These are phyloP conservation scores for Drosophila biarmipes DNA, from an alignment of 1,140 invertebrate species.

Conservation along the genomic window DNA sequence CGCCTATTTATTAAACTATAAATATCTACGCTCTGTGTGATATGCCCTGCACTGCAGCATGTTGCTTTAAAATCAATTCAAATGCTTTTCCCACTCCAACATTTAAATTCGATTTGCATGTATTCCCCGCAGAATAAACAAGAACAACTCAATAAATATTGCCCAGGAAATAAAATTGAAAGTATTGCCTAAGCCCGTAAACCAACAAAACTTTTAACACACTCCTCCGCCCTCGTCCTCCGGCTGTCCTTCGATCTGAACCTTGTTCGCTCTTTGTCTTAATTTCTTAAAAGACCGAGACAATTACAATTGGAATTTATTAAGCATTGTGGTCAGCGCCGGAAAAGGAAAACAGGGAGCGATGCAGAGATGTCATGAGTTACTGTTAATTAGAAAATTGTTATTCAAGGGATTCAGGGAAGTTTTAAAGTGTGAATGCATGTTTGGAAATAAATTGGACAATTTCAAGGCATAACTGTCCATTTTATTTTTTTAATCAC, in stretches of 20 bases:
- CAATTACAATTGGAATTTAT: slow-evolving; percentile 71
- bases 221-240: neutral
- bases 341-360: slow-evolving; percentile 1
- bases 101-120: slow-evolving; percentile 16
- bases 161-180: slow-evolving; percentile 60
- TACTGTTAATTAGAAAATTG: slow-evolving; percentile 76
- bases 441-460: slow-evolving; percentile 3
- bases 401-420: slow-evolving; percentile 32
- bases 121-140: slow-evolving; percentile 17
- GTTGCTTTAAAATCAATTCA: slow-evolving; percentile 52
- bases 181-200: slow-evolving; percentile 42
- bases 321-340: slow-evolving; percentile 27
- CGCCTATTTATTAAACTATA: neutral
- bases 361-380: slow-evolving; percentile 39
- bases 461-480: slow-evolving; percentile 9
- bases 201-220: slow-evolving; percentile 28
- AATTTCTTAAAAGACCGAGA: slow-evolving; percentile 54
- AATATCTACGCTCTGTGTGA: neutral
- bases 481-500: neutral
- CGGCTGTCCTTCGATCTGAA: slow-evolving; percentile 13
- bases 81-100: slow-evolving; percentile 10
- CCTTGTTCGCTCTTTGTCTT: slow-evolving; percentile 33
- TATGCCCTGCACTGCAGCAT: neutral
- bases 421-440: slow-evolving; percentile 14
- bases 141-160: slow-evolving; percentile 60